Conservation (phyloP, 1,140 invertebrate genomes). For the Cotesia glomerata region DNA sequence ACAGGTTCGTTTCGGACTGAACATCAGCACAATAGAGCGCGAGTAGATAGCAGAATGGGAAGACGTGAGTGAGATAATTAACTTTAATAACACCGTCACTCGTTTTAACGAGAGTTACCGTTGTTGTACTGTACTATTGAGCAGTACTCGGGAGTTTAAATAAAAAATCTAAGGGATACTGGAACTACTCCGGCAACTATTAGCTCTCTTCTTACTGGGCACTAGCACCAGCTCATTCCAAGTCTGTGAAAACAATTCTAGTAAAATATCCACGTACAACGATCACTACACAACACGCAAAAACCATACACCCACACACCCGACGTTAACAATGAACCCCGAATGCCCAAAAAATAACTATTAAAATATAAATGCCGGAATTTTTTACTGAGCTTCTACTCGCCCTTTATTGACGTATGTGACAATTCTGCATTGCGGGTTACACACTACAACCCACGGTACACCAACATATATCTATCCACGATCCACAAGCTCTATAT, state of each 20-base stretch:
- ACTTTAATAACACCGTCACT: conserved; percentile 32
- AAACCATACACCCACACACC: too few relatives aligned
- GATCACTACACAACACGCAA: too few relatives aligned
- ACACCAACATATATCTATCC: too few relatives aligned
- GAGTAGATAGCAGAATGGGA: neutral
- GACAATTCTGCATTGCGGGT: conserved; percentile 1
- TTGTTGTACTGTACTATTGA: neutral
- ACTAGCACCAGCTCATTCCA: too few relatives aligned
- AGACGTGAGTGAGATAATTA: conserved; percentile 23
- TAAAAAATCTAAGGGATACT: neutral
- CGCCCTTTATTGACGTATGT: neutral
- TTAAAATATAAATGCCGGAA: neutral
- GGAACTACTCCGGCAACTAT: too few relatives aligned
- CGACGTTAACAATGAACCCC: too few relatives aligned
- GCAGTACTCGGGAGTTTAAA: neutral
- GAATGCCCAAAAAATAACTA: neutral
- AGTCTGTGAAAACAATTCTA: too few relatives aligned
- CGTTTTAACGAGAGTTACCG: conserved; percentile 12
- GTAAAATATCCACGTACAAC: too few relatives aligned
- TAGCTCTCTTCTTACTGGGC: too few relatives aligned
- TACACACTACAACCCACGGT: too few relatives aligned
- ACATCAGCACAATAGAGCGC: neutral
- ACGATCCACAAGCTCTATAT: too few relatives aligned
- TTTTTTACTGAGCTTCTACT: neutral
- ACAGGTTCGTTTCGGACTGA: conserved; percentile 20